These are phyloP conservation scores for Drosophila carrolli DNA, from an alignment of 1,140 invertebrate genomes.

Conservation along the genomic window DNA sequence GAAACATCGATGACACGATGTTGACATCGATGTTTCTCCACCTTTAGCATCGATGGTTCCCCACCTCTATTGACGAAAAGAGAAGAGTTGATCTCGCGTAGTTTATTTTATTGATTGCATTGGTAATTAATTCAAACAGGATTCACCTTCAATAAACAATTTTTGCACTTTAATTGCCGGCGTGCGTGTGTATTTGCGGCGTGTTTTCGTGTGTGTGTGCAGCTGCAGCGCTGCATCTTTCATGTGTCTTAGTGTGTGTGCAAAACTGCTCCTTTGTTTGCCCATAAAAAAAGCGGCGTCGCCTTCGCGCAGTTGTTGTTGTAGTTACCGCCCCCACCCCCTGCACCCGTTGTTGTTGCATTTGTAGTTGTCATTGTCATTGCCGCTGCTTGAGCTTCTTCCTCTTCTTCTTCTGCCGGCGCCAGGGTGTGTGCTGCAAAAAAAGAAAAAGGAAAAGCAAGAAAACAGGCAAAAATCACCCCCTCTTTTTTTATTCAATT, in stretches of 20 bases:
- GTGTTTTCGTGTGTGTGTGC: constrained; percentile 6
- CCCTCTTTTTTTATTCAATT: constrained; percentile 60
- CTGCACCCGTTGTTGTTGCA: constrained; percentile 34
- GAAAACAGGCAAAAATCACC: constrained; percentile 26
- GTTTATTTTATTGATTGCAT: constrained; percentile 8
- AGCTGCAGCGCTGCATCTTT: constrained; percentile 31
- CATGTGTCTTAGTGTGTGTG: constrained; percentile 36
- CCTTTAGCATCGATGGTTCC: too few relatives aligned
- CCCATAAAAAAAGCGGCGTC: constrained; percentile 65
- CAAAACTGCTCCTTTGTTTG: constrained; percentile 80
- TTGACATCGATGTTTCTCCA: too few relatives aligned
- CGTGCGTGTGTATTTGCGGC: neutral
- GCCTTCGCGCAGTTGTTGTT: constrained; percentile 57
- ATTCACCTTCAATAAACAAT: neutral
- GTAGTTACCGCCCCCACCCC: constrained; percentile 5
- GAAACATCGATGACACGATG: too few relatives aligned
- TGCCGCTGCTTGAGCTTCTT: constrained; percentile 36
- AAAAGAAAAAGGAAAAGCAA: constrained; percentile 9
- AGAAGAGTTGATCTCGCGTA: constrained; percentile 3
- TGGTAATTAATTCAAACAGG: neutral
- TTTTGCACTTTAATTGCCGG: neutral
- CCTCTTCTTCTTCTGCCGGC: constrained; percentile 50
- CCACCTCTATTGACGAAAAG: too few relatives aligned
- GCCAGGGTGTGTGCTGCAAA: constrained; percentile 70
- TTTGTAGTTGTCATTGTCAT: constrained; percentile 52